These are phyloP conservation scores for Acipenser ruthenus DNA, from an alignment of 2,797 vertebrate species.

Conservation along the genomic window DNA sequence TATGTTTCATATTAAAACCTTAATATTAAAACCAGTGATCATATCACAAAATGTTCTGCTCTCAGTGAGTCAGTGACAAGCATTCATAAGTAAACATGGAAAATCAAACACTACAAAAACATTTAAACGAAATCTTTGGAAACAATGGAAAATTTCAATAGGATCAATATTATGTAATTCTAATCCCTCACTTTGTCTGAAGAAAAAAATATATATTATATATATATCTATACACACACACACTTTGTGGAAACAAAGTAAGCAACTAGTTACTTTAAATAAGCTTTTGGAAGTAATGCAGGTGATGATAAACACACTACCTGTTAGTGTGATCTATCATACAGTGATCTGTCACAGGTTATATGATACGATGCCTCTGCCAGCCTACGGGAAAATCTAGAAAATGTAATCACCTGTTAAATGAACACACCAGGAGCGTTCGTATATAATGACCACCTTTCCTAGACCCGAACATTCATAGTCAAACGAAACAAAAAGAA, in stretches of 20 bases:
- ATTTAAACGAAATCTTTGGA: too few relatives aligned
- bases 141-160: too few relatives aligned
- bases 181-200: too few relatives aligned
- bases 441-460: constrained; percentile 27
- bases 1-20: too few relatives aligned
- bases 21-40: too few relatives aligned
- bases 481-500: neutral
- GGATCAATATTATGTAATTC: too few relatives aligned
- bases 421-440: constrained; percentile 29
- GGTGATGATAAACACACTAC: constrained; percentile 21
- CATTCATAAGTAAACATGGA: too few relatives aligned
- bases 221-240: too few relatives aligned
- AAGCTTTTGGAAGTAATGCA: constrained; percentile 16
- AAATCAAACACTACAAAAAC: too few relatives aligned
- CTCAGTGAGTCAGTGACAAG: too few relatives aligned
- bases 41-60: too few relatives aligned
- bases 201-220: too few relatives aligned
- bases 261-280: constrained; percentile 20
- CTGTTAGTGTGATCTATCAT: constrained; percentile 22
- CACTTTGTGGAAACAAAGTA: neutral
- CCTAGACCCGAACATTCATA: constrained; percentile 30
- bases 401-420: constrained; percentile 24
- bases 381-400: constrained; percentile 22
- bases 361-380: constrained; percentile 22
- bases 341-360: constrained; percentile 20